Percentiles rank a stretch among this genome's conserved stretches.
phyloP scores from a whole-genome alignment of 2,113 vertebrate genomes.

The Benitochromis conjunctus region DNA sequence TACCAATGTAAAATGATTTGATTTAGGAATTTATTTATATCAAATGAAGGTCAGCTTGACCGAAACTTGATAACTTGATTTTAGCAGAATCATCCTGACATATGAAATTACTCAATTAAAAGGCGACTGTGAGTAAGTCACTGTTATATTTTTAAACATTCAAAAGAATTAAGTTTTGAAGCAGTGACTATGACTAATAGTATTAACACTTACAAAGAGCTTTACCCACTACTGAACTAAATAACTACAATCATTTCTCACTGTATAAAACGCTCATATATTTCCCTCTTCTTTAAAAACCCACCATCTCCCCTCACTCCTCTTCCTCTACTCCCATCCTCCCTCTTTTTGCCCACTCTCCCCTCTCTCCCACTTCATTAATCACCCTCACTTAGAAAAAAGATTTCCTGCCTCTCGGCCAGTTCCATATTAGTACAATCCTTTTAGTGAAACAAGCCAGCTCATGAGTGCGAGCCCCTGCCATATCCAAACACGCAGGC shows the following conservation, averaged over 20 bases:
- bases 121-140: neutral
- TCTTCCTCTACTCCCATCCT: neutral
- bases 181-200: neutral
- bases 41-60: neutral
- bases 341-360: neutral
- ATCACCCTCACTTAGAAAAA: slow-evolving; percentile 56
- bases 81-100: neutral
- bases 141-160: neutral
- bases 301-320: neutral
- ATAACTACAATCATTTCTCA: neutral
- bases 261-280: neutral
- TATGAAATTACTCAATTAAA: neutral
- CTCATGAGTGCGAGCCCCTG: slow-evolving; percentile 26
- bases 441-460: slow-evolving; percentile 43
- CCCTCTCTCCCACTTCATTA: slow-evolving; percentile 14
- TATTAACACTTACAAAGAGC: neutral
- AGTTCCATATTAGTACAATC: slow-evolving; percentile 70
- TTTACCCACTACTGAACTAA: neutral
- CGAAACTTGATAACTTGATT: neutral
- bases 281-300: neutral
- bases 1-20: neutral
- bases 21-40: neutral
- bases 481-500: slow-evolving; percentile 24
- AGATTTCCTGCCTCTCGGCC: slow-evolving; percentile 63
- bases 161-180: no score